Conservation (phyloP, 2,797 vertebrate species). For the Peromyscus eremicus region DNA sequence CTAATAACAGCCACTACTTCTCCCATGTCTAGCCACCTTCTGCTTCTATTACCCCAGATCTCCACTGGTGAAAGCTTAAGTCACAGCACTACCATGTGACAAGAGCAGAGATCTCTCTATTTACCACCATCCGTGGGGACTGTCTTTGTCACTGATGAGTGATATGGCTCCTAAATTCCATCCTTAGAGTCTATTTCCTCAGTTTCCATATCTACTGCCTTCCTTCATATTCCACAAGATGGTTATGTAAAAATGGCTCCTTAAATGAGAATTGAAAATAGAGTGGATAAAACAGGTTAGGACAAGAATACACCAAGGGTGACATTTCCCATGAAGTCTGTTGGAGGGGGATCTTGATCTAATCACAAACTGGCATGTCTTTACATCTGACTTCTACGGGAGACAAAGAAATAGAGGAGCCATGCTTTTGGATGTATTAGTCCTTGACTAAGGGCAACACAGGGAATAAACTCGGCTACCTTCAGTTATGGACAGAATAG, state of each 20-base stretch:
- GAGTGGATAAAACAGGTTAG: not conserved
- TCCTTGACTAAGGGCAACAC: not conserved
- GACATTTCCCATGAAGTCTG: not conserved
- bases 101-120: not conserved
- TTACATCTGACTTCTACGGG: not conserved
- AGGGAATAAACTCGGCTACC: not conserved
- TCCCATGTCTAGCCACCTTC: not conserved
- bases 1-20: not conserved
- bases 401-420: not conserved
- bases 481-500: not conserved
- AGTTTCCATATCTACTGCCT: not conserved
- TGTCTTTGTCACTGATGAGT: not conserved
- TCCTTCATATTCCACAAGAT: not conserved
- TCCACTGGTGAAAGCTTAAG: not conserved
- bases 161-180: not conserved
- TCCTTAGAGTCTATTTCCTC: not conserved
- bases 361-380: not conserved
- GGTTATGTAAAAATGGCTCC: not conserved
- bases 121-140: not conserved
- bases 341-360: not conserved
- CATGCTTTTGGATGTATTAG: not conserved
- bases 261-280: not conserved
- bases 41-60: not conserved
- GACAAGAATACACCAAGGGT: not conserved
- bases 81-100: not conserved